Evolutionary conservation across 2,113 vertebrate genomes (phyloP).

Genomic region (Heterochromis multidens): DNA sequence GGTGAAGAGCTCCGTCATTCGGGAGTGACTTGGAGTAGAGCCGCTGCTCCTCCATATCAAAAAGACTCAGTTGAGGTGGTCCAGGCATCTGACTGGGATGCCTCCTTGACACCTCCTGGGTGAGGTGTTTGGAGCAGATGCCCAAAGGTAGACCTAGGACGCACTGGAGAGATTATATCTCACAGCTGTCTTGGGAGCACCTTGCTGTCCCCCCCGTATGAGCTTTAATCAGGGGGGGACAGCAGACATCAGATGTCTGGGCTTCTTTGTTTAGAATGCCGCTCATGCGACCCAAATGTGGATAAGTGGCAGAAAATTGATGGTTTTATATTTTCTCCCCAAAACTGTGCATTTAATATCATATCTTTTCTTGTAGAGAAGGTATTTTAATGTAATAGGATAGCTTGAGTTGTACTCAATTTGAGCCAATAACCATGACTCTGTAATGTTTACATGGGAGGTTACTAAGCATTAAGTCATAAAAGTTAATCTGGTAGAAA

Average conservation of each 20-base stretch:
- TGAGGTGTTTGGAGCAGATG: not conserved
- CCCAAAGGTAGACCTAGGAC: accelerated
- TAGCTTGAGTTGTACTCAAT: not conserved
- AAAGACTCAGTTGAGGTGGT: not conserved
- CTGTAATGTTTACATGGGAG: too few relatives aligned
- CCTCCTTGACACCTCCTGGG: not conserved
- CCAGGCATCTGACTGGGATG: not conserved
- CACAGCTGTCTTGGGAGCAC: not conserved
- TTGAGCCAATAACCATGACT: not conserved
- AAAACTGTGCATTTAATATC: not conserved
- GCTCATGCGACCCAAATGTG: not conserved
- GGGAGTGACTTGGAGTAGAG: too few relatives aligned
- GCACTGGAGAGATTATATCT: not conserved
- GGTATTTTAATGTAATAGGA: not conserved
- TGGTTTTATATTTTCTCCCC: not conserved
- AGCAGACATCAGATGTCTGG: not conserved
- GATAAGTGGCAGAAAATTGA: not conserved
- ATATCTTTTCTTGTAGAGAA: not conserved
- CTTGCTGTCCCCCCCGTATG: accelerated
- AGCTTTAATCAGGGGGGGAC: not conserved
- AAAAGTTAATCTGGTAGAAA: not conserved
- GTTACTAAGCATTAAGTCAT: not conserved
- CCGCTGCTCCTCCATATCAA: not conserved
- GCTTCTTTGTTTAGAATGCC: not conserved
- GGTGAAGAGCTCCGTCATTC: too few relatives aligned